These are phyloP conservation scores for Rhyacophila brunnea DNA, from an alignment of 1,140 invertebrate species.

Conservation along the genomic window DNA sequence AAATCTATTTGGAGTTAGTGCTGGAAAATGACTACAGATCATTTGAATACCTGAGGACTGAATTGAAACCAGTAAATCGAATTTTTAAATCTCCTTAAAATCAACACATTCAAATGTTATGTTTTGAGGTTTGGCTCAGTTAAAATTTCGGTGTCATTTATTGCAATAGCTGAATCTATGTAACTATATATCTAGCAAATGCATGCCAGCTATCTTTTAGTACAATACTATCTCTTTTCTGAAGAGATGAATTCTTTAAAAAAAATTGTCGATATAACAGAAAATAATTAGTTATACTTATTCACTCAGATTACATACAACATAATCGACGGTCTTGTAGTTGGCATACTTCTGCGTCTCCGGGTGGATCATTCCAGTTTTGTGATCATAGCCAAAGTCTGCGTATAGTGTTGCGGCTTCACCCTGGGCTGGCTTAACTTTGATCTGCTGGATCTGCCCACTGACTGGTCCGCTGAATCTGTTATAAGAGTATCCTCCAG, in stretches of 20 bases:
- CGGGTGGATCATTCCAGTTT: slow-evolving; percentile 48
- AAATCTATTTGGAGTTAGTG: too few species aligned
- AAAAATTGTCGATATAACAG: not conserved
- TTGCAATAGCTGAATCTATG: not conserved
- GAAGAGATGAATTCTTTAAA: too few species aligned
- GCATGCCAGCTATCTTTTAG: too few species aligned
- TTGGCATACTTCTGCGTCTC: slow-evolving; percentile 53
- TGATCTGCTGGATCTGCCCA: slow-evolving; percentile 55
- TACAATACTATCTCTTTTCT: too few species aligned
- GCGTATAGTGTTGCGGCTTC: slow-evolving; percentile 54
- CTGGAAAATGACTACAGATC: too few species aligned
- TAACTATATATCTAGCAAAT: too few species aligned
- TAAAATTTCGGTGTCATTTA: not conserved
- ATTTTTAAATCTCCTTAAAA: too few species aligned
- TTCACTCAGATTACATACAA: slow-evolving; percentile 44
- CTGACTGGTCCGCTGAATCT: slow-evolving; percentile 66
- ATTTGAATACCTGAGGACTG: too few species aligned
- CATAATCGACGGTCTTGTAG: slow-evolving; percentile 59
- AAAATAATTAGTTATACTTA: slow-evolving; percentile 2
- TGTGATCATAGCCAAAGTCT: slow-evolving; percentile 53
- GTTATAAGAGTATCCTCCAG: slow-evolving; percentile 62
- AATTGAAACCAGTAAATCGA: too few species aligned
- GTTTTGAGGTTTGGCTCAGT: not conserved
- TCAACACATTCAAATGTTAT: too few species aligned
- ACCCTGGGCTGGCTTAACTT: slow-evolving; percentile 48